Evolutionary conservation across 2,888 invertebrate species (phyloP), one percentile per base, ranked within the genome.

Genomic region (Seira sanloemensis): DNA sequence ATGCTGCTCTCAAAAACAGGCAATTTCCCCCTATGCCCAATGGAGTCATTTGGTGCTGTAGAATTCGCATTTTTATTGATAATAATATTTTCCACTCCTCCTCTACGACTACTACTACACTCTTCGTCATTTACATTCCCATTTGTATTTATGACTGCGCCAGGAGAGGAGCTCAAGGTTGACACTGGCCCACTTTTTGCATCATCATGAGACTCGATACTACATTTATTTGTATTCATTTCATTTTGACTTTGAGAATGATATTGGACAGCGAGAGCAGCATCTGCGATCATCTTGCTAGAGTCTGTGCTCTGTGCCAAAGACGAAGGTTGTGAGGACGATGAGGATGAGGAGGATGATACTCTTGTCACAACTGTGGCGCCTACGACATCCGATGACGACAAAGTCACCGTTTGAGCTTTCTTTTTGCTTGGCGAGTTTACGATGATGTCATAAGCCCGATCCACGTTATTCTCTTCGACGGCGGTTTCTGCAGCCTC

Each of bases 111-210:
- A 50, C 37, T 37, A 37, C 37, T 37, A n/a, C n/a, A n/a, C n/a
- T 37, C 37, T n/a, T 62, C 62, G 23, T 62, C 19, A 62, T 62
- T 50, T 50, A 50, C 19, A 79, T 76, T 85, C 25, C 73, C 80
- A 85, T 80, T 76, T 71, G 72, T 77, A 80, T 27, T 85, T 76
- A 85, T 80, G 85, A 80, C 76, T 72, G 72, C 67, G 50, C 37
- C 37, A 4, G 62, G 9, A 62, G 62, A 62, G 19, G 19, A 68
- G 74, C 85, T 86, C 87, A 87, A 87, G 87, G 88, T 86, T 88
- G 88, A 88, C 88, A 86, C 86, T 88, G 87, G 86, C 87, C 88
- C 86, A 88, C 86, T 87, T 88, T 87, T 84, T 76, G 54, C 79
- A 85, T 86, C 82, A 73, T 54, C 25, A 26, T 67, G 62, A 54